Evolutionary conservation across 1,140 invertebrate species (phyloP).

Genomic region (Glossosoma conforme): DNA sequence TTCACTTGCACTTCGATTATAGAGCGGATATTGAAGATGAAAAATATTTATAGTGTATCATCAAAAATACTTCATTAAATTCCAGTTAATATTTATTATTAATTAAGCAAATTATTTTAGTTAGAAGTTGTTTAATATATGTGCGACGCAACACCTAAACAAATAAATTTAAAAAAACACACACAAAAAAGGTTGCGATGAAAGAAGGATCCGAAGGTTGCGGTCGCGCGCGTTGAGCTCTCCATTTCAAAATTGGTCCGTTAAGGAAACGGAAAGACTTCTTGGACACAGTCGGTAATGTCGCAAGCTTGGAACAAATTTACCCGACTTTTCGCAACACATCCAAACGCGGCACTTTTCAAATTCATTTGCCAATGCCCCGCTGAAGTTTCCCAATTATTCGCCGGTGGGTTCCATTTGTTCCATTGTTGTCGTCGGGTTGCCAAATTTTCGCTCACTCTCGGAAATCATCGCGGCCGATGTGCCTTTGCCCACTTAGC

Average conservation of each 20-base stretch:
- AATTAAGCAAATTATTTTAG: background rate
- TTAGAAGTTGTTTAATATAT: too few species aligned
- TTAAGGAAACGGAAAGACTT: too few species aligned
- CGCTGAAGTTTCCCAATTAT: background rate
- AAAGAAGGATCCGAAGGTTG: conserved; percentile 19
- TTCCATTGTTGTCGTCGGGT: conserved; percentile 1
- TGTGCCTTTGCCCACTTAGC: too few species aligned
- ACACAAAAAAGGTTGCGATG: background rate
- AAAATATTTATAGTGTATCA: too few species aligned
- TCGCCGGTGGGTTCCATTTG: background rate
- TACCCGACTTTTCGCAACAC: background rate
- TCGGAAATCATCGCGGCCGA: too few species aligned
- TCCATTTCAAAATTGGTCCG: conserved; percentile 9
- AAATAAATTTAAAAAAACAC: background rate
- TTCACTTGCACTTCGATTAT: too few species aligned
- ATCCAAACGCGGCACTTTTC: background rate
- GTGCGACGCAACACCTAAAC: too few species aligned
- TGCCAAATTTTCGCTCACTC: too few species aligned
- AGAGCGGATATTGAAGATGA: too few species aligned
- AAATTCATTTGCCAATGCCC: background rate
- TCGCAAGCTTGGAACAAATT: conserved; percentile 7
- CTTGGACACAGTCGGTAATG: too few species aligned
- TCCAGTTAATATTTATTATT: background rate
- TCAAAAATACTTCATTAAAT: background rate
- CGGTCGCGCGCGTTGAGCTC: conserved; percentile 13